Conservation (phyloP, 2,797 vertebrate genomes). For the Delichon dasypus region DNA sequence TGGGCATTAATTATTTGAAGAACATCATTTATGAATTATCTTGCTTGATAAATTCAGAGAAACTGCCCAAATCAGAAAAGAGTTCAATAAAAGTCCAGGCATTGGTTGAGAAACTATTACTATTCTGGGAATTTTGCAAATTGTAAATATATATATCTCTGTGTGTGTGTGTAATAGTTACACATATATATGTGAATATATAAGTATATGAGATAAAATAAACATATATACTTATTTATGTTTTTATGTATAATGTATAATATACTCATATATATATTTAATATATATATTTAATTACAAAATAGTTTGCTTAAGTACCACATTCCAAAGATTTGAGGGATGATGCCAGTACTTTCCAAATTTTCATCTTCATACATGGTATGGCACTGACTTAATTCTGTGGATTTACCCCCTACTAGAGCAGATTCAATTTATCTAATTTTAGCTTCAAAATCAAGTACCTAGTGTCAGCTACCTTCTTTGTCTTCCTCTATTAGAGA, state of each 20-base stretch:
- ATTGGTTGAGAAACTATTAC: not conserved
- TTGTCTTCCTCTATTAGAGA: not conserved
- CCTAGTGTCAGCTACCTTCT: not conserved
- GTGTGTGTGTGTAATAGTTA: not conserved
- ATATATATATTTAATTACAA: not conserved
- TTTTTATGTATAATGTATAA: not conserved
- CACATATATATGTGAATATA: too few species aligned
- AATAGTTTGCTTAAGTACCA: not conserved
- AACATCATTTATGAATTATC: not conserved
- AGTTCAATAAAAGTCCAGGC: not conserved
- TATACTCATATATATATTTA: too few species aligned
- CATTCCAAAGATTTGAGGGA: not conserved
- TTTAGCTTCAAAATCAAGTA: not conserved
- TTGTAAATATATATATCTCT: not conserved
- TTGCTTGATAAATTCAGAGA: not conserved
- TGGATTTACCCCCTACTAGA: not conserved
- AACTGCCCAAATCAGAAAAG: not conserved
- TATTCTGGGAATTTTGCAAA: not conserved
- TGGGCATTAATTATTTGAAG: not conserved
- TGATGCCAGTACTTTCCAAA: not conserved
- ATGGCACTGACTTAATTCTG: not conserved
- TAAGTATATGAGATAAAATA: not conserved
- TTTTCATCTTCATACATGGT: not conserved
- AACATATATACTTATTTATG: not conserved
- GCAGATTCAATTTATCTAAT: not conserved